phyloP scores from a whole-genome alignment of 1,140 invertebrate genomes.

The Pogonognathellus flavescens region DNA sequence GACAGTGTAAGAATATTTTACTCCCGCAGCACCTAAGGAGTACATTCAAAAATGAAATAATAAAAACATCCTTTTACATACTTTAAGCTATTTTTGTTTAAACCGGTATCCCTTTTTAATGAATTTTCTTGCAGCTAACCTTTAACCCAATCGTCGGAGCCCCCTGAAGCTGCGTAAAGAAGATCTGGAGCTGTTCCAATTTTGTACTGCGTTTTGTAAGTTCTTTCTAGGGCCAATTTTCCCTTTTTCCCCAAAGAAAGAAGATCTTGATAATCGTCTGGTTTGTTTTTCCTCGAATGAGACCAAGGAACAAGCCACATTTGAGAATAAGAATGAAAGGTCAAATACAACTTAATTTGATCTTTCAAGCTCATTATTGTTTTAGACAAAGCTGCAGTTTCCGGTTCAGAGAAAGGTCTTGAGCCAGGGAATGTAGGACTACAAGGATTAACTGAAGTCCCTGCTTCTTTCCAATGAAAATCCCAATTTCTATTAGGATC shows the following conservation, averaged over 20 bases:
- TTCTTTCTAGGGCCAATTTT: conserved; percentile 76
- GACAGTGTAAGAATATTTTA: conserved; percentile 91
- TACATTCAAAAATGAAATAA: not conserved
- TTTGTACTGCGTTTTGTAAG: conserved; percentile 79
- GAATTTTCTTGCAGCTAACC: conserved; percentile 67
- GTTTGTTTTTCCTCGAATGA: conserved; percentile 77
- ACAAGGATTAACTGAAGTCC: conserved; percentile 57
- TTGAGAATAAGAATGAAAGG: conserved; percentile 91
- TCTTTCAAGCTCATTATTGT: conserved; percentile 74
- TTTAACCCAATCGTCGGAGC: conserved; percentile 93
- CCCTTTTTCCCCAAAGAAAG: conserved; percentile 78
- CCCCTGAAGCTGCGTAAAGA: conserved; percentile 74
- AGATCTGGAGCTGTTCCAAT: conserved; percentile 75
- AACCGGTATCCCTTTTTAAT: not conserved
- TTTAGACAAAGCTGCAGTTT: conserved; percentile 82
- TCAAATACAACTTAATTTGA: conserved; percentile 80
- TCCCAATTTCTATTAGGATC: conserved; percentile 71
- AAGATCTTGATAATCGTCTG: conserved; percentile 80
- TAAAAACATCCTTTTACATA: not conserved
- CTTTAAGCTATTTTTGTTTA: not conserved
- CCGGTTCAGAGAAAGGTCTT: conserved; percentile 69
- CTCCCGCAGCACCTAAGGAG: conserved; percentile 75
- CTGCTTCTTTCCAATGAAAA: conserved; percentile 54
- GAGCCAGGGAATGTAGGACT: conserved; percentile 53
- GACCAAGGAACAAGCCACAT: conserved; percentile 87